Base-by-base conservation (phyloP, 1,140 invertebrate species). In the Diorhabda elongata region DNA sequence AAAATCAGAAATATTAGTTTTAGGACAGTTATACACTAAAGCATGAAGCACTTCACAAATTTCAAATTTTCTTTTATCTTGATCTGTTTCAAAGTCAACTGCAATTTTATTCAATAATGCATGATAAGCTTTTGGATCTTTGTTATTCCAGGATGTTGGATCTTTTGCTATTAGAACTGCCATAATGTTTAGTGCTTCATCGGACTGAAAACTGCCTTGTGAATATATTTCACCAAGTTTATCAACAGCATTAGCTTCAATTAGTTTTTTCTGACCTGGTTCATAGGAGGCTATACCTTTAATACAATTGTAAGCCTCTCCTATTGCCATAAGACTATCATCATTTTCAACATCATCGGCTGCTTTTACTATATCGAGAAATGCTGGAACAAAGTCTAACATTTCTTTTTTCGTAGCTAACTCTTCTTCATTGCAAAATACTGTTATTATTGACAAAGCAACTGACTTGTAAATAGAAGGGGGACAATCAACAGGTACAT, bases 391-490 rank as follows among this genome's bases (percentile, higher is more conserved):
- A 73, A 91, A 91, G 5, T 86, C 87, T 3, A 94, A 82, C 87
- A 95, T 92, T 74, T 94, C 91, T 41, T 90, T 87, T 79, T 93
- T 91, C 6, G 88, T 88, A 5, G 92, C 90, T 44, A 95, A 77
- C 77, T 91, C 90, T 69, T 90, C 84, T 74, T 94, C 92, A 59
- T 84, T 84, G 74, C 92, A 94, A 82, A 97, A 94, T 56, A 88
- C 88, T 0, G 92, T 92, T 6, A 96, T 82, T 59, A 96, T 88
- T 3, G 92, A 93, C 5, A 96, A 80, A 0, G 93, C 93, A 11
- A 97, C 89, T 3, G 93, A 95, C 83, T 95, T 95, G 80, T 95
- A 96, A 42, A 96, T 90, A 59, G 91, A 85, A 0, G 92, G 89
- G 3, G 93, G 93, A 75, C 93, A 95, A 74, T 94, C 93, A 65